Percentiles rank a stretch among this genome's conserved stretches.
These are phyloP conservation scores for Xenentodon cancila DNA, from an alignment of 2,797 vertebrate genomes.

Conservation along the genomic window DNA sequence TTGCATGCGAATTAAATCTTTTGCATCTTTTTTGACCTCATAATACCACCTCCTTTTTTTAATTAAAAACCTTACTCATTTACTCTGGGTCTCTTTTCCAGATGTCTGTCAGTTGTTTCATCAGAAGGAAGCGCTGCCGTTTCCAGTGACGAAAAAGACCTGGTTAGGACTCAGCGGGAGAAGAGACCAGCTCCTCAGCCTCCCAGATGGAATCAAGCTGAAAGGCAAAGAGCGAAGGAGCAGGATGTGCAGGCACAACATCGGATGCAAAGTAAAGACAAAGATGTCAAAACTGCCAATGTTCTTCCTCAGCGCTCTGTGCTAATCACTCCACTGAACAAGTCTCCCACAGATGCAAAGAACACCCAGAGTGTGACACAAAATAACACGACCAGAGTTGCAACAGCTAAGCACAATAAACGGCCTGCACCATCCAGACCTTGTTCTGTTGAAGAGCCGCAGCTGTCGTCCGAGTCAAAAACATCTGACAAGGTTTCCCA, in stretches of 20 bases:
- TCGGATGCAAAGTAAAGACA: conserved; percentile 26
- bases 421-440: conserved; percentile 69
- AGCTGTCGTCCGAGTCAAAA: conserved; percentile 3
- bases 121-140: conserved; percentile 1
- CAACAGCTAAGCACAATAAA: conserved; percentile 52
- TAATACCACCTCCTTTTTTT: not conserved
- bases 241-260: conserved; percentile 7
- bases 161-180: conserved; percentile 41
- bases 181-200: conserved; percentile 72
- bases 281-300: conserved; percentile 39
- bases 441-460: conserved; percentile 11
- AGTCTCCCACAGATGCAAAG: conserved; percentile 20
- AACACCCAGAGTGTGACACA: conserved; percentile 17
- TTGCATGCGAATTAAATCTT: conserved; percentile 5
- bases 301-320: conserved; percentile 46
- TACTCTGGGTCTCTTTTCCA: conserved; percentile 38
- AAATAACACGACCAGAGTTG: conserved; percentile 2
- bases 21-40: not conserved
- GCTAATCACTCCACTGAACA: conserved; percentile 43
- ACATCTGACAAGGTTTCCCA: not conserved
- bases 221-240: conserved; percentile 20
- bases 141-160: conserved; percentile 36
- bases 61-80: not conserved
- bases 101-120: conserved; percentile 27
- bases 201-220: conserved; percentile 47